Percentiles rank a stretch among this genome's conserved stretches.
phyloP scores from a whole-genome alignment of 2,113 vertebrate species.

The Ptyas mucosa region DNA sequence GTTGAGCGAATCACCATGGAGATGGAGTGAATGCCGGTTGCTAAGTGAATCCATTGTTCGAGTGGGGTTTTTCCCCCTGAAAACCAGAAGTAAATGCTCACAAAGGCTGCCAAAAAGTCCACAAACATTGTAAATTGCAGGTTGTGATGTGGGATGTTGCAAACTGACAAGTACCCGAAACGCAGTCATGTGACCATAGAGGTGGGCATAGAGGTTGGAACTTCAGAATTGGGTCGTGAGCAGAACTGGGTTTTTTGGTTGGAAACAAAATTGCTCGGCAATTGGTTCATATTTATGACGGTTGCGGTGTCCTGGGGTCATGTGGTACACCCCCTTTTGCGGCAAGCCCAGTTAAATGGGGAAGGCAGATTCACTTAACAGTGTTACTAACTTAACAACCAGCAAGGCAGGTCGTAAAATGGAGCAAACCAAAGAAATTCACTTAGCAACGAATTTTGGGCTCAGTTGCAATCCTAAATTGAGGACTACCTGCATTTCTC shows the following conservation, averaged over 20 bases:
- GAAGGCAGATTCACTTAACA: not conserved
- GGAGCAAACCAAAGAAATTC: no score
- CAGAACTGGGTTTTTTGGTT: not conserved
- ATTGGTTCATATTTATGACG: accelerated
- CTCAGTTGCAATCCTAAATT: not conserved
- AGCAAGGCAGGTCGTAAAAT: not conserved
- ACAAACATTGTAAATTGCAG: not conserved
- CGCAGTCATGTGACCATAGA: no score
- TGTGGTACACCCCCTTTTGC: not conserved
- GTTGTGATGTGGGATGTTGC: not conserved
- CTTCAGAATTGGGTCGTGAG: no score
- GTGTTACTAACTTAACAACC: not conserved
- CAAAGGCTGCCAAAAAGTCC: not conserved
- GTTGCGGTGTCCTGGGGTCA: not conserved
- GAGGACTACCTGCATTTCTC: not conserved
- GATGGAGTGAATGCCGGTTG: not conserved
- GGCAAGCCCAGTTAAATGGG: not conserved
- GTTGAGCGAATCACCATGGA: not conserved
- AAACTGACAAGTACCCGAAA: not conserved
- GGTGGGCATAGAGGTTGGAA: no score
- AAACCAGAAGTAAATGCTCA: not conserved
- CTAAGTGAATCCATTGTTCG: not conserved
- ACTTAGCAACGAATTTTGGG: not conserved
- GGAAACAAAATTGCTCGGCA: not conserved
- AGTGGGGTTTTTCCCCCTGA: not conserved